Evolutionary conservation across 2,888 invertebrate genomes (phyloP).

Genomic region (Caenorhabditis wallacei): DNA sequence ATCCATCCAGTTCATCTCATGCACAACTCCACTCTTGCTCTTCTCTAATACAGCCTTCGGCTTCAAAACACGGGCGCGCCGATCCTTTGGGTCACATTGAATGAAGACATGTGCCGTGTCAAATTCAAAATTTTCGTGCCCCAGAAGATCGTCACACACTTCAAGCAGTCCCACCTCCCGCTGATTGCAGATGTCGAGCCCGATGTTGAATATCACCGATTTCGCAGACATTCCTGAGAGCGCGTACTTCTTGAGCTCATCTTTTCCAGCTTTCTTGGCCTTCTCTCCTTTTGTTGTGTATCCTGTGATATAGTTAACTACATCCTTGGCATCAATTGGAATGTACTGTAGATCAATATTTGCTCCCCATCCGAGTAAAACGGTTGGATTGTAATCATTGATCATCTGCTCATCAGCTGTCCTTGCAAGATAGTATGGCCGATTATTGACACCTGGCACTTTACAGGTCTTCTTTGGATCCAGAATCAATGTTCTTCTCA

Average conservation of each 20-base stretch:
- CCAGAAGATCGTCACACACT: neutral
- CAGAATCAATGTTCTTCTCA: neutral
- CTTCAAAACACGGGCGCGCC: neutral
- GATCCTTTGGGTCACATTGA: neutral
- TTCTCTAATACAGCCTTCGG: neutral
- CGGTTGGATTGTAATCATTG: neutral
- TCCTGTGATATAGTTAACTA: neutral
- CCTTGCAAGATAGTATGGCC: neutral
- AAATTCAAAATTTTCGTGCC: conserved; percentile 11
- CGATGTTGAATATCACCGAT: neutral
- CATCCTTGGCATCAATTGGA: neutral
- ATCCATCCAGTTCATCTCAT: neutral
- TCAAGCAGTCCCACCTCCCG: neutral
- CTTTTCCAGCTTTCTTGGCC: neutral
- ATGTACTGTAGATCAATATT: conserved; percentile 4
- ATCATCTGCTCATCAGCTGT: neutral
- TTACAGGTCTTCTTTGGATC: neutral
- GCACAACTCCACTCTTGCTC: too few species aligned
- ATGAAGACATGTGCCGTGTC: conserved; percentile 19
- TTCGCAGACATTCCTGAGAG: neutral
- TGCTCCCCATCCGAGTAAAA: neutral
- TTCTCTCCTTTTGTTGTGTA: conserved; percentile 24
- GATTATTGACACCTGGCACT: neutral
- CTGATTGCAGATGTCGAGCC: neutral
- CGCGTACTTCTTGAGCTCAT: neutral